These are phyloP conservation scores for Hemiscyllium ocellatum DNA, from an alignment of 2,113 vertebrate genomes.

Conservation along the genomic window DNA sequence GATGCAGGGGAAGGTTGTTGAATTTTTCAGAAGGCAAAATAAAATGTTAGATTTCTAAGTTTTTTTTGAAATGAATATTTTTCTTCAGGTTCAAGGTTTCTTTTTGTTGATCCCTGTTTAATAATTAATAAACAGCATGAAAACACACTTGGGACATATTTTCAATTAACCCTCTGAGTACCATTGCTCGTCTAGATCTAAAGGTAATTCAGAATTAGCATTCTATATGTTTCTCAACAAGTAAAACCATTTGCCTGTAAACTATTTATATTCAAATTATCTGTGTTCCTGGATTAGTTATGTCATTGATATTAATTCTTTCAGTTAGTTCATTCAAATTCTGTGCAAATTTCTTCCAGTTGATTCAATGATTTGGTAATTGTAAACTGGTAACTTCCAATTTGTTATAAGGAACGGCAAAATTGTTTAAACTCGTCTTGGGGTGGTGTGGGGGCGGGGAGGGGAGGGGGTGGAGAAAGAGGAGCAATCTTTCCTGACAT, in stretches of 20 bases:
- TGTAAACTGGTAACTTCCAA: background rate
- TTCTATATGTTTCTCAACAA: background rate
- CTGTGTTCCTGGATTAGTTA: background rate
- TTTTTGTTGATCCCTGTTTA: slow-evolving; percentile 36
- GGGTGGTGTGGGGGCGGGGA: no score
- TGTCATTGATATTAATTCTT: background rate
- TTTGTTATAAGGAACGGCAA: background rate
- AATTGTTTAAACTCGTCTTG: background rate
- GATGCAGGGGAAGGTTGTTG: slow-evolving; percentile 49
- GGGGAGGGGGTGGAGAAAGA: no score
- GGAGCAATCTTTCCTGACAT: background rate
- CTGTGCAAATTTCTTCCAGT: background rate
- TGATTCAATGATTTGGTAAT: background rate
- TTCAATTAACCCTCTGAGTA: slow-evolving; percentile 30
- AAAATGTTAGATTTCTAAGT: slow-evolving; percentile 38
- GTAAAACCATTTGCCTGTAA: background rate
- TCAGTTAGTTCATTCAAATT: background rate
- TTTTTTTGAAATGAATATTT: slow-evolving; percentile 38
- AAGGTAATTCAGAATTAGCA: background rate
- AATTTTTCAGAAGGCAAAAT: slow-evolving; percentile 52
- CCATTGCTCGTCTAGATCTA: background rate
- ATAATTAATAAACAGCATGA: slow-evolving; percentile 22
- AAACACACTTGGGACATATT: slow-evolving; percentile 4
- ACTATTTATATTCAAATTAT: background rate
- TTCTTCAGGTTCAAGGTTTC: slow-evolving; percentile 32